Evolutionary conservation across 2,888 invertebrate genomes (phyloP), one percentile per base, ranked within the genome.

Genomic region (Rhingia campestris): DNA sequence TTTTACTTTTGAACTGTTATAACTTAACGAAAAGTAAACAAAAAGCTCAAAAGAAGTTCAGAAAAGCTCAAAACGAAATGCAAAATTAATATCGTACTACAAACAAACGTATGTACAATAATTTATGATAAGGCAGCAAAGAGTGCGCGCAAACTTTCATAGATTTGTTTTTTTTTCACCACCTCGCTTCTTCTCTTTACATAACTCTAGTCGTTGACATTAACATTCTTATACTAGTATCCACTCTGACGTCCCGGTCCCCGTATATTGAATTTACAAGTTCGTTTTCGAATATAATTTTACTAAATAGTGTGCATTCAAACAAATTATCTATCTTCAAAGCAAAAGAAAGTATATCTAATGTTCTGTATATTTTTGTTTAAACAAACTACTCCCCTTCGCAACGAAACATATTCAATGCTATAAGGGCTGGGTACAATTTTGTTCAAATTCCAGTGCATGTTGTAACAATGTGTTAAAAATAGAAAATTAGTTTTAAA

Each of bases 151-250:
- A 54, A 69, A 74, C 74, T 56, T 76, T 61, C 37, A 41, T 58
- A 58, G 53, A 63, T 58, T 69, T 37, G 10, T 59, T 49, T 49
- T 49, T 54, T 61, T 39, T 49, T 61, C 5, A 33, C 4, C 22
- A 54, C 22, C 41, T 43, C 41, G 53, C 59, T 33, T 45, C 59
- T 75, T 69, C 69, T 2, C 22, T 84, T 75, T 75, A 84, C 84
- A 84, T 84, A 80, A 84, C 84, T 70, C 39, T 66, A 75, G 51
- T 70, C 64, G 63, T 74, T 84, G 80, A 84, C 84, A 77, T 69
- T 70, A 69, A 82, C 79, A 82, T 82, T 82, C 82, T 82, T 69
- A 69, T 69, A 79, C 82, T 79, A 61, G 66, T 79, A 74, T 64
- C 61, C 53, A 58, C 63, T 82, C 73, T 79, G 67, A 73, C 82